Evolutionary conservation across 1,140 invertebrate species (phyloP).

Genomic region (Anoplolepis gracilipes): DNA sequence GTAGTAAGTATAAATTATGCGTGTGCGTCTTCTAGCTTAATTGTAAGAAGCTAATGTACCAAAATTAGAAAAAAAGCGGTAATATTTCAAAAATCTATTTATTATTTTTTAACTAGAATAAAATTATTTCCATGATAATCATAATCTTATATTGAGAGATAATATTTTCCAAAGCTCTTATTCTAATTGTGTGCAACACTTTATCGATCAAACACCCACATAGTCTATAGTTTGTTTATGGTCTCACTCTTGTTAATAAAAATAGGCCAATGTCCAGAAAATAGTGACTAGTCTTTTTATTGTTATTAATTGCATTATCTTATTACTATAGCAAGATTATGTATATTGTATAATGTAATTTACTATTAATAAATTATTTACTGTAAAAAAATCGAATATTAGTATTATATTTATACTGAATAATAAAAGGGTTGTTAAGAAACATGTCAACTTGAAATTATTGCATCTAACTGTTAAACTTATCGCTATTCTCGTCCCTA

Average conservation of each 20-base stretch:
- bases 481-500: conserved; percentile 23
- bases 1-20: no score
- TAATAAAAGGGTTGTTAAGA: background rate
- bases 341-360: conserved; percentile 41
- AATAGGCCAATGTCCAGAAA: conserved; percentile 20
- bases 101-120: no score
- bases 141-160: no score
- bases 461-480: conserved; percentile 20
- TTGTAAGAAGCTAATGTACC: no score
- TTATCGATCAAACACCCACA: no score
- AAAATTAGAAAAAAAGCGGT: no score
- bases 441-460: background rate
- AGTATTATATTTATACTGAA: conserved; percentile 60
- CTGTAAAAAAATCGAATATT: conserved; percentile 27
- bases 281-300: conserved; percentile 6
- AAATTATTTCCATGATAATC: no score
- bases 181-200: no score
- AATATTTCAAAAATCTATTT: no score
- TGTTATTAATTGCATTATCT: conserved; percentile 27
- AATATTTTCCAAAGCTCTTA: no score
- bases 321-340: conserved; percentile 3
- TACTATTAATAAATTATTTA: conserved; percentile 47
- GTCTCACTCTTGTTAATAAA: conserved; percentile 33
- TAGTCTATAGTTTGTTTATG: no score
- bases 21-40: no score